These are phyloP conservation scores for Eubasilissa splendida DNA, from an alignment of 2,888 invertebrate species.

Conservation along the genomic window DNA sequence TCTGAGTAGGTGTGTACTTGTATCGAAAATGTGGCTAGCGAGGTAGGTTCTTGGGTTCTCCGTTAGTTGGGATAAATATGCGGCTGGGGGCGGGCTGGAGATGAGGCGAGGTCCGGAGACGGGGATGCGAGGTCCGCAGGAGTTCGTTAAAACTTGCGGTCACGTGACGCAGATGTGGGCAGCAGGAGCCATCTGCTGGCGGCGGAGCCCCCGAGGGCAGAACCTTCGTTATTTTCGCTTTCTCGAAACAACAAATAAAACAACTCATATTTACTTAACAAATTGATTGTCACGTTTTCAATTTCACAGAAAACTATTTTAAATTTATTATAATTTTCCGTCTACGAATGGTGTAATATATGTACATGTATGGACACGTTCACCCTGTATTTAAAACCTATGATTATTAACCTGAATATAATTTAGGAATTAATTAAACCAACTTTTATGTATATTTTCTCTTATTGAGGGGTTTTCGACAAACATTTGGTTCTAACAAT, in stretches of 20 bases:
- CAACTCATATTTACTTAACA: not conserved
- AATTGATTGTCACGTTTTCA: not conserved
- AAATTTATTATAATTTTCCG: no score
- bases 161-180: slow-evolving; percentile 30
- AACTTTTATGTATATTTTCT: no score
- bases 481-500: no score
- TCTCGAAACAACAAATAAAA: not conserved
- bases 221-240: not conserved
- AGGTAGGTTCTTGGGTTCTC: slow-evolving; percentile 21
- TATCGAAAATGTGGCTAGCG: slow-evolving; percentile 34
- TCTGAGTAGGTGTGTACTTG: no score
- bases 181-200: not conserved
- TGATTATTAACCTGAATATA: no score
- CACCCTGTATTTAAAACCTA: no score
- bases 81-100: slow-evolving; percentile 40
- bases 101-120: slow-evolving; percentile 19
- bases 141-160: slow-evolving; percentile 57
- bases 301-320: not conserved
- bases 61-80: slow-evolving; percentile 56
- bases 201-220: not conserved
- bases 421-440: no score
- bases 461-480: no score
- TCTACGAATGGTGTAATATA: no score
- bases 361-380: no score
- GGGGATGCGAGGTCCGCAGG: slow-evolving; percentile 7